phyloP scores from a whole-genome alignment of 2,888 invertebrate genomes.

The Actias luna region DNA sequence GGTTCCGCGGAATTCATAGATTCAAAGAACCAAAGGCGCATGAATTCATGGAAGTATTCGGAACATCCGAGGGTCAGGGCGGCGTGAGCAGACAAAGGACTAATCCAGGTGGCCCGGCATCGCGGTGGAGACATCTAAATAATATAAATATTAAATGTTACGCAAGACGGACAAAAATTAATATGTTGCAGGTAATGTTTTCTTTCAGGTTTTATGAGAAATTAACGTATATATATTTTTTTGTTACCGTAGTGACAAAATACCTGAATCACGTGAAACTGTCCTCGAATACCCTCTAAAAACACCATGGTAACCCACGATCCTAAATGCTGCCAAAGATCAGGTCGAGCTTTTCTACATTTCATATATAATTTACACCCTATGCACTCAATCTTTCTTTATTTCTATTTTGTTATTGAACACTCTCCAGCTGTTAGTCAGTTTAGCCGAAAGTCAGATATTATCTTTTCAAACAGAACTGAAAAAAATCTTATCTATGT shows the following conservation, averaged over 20 bases:
- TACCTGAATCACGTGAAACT: too few species aligned
- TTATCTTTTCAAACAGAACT: not conserved
- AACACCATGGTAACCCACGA: too few species aligned
- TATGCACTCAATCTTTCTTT: too few species aligned
- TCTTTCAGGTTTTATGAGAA: not conserved
- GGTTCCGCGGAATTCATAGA: conserved; percentile 8
- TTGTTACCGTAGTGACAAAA: not conserved
- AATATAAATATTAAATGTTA: conserved; percentile 27
- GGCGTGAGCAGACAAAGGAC: conserved; percentile 6
- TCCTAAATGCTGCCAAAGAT: too few species aligned
- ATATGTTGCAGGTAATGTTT: not conserved
- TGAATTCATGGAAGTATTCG: conserved; percentile 17
- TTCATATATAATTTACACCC: too few species aligned
- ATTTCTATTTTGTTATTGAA: too few species aligned
- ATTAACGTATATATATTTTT: not conserved
- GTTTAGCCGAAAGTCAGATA: not conserved
- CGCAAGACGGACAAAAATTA: conserved; percentile 21
- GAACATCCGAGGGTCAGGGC: conserved; percentile 6
- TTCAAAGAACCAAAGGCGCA: conserved; percentile 6
- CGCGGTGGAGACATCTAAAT: conserved; percentile 1
- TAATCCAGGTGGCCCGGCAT: not conserved
- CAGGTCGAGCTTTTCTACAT: too few species aligned
- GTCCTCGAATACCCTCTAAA: too few species aligned
- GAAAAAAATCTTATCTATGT: not conserved
- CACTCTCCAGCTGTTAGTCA: too few species aligned